Percentiles rank a stretch among this genome's conserved stretches.
These are phyloP conservation scores for Macrosteles quadrilineatus DNA, from an alignment of 1,140 invertebrate genomes.

Conservation along the genomic window DNA sequence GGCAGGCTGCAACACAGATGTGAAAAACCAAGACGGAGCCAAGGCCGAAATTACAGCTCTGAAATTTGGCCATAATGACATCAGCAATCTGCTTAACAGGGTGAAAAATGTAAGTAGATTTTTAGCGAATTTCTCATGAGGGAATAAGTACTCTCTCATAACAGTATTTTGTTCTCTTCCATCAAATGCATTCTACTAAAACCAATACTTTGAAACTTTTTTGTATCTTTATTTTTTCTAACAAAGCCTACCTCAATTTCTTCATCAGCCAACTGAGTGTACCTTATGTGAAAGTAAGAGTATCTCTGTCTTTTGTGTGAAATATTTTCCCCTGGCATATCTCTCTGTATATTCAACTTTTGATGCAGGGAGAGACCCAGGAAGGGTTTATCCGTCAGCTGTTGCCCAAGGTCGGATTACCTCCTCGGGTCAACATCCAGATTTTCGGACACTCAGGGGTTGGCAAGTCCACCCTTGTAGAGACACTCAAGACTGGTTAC, in stretches of 20 bases:
- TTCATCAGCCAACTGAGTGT: too few relatives aligned
- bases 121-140: too few relatives aligned
- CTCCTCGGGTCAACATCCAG: slow-evolving; percentile 72
- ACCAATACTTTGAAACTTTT: too few relatives aligned
- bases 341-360: too few relatives aligned
- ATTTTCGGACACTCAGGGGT: slow-evolving; percentile 75
- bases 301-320: too few relatives aligned
- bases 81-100: slow-evolving; percentile 70
- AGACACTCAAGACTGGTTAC: slow-evolving; percentile 69
- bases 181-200: too few relatives aligned
- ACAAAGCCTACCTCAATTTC: too few relatives aligned
- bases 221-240: too few relatives aligned
- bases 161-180: too few relatives aligned
- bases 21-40: slow-evolving; percentile 70
- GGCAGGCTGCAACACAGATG: slow-evolving; percentile 68
- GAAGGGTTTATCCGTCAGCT: slow-evolving; percentile 72
- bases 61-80: slow-evolving; percentile 74
- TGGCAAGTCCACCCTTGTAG: slow-evolving; percentile 75
- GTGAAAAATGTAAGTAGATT: slow-evolving; percentile 62
- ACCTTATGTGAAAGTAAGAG: too few relatives aligned
- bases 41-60: slow-evolving; percentile 80
- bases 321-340: too few relatives aligned
- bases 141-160: too few relatives aligned
- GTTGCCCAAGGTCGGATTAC: slow-evolving; percentile 61
- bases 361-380: slow-evolving; percentile 54